A percentile compares a stretch with the other conserved stretches of the same genome.
These are phyloP conservation scores for Cichladusa arquata DNA, from an alignment of 2,113 vertebrate genomes.

Conservation along the genomic window DNA sequence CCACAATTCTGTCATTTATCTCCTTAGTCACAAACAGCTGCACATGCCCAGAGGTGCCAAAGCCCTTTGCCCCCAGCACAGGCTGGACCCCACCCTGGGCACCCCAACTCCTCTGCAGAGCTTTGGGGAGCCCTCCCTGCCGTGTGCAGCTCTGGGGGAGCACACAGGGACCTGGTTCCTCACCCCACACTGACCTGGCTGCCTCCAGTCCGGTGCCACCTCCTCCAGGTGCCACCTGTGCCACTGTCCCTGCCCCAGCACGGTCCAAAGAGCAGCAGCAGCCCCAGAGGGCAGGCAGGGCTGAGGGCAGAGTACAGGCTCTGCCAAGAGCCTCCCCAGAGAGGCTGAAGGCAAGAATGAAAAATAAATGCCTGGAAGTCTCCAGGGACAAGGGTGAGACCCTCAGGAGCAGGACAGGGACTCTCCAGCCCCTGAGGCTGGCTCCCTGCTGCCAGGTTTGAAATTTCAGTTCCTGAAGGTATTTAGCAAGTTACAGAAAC, in stretches of 20 bases:
- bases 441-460: neutral
- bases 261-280: neutral
- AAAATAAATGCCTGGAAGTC: neutral
- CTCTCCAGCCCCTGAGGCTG: neutral
- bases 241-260: rapidly evolving
- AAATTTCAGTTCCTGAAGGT: neutral
- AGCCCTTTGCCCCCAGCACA: neutral
- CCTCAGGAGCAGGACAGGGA: rapidly evolving
- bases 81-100: no score
- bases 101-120: neutral
- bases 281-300: neutral
- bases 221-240: neutral
- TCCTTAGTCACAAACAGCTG: neutral
- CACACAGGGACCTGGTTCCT: neutral
- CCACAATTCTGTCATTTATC: neutral
- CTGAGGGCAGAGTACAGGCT: neutral
- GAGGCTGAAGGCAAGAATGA: neutral
- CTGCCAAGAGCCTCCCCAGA: neutral
- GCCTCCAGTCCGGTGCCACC: neutral
- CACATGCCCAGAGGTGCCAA: rapidly evolving
- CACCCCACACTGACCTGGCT: neutral
- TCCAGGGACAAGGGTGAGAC: neutral
- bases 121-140: neutral
- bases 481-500: neutral
- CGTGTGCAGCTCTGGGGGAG: no score